Conservation (phyloP, 2,113 vertebrate genomes). For the Pygoscelis antarcticus region DNA sequence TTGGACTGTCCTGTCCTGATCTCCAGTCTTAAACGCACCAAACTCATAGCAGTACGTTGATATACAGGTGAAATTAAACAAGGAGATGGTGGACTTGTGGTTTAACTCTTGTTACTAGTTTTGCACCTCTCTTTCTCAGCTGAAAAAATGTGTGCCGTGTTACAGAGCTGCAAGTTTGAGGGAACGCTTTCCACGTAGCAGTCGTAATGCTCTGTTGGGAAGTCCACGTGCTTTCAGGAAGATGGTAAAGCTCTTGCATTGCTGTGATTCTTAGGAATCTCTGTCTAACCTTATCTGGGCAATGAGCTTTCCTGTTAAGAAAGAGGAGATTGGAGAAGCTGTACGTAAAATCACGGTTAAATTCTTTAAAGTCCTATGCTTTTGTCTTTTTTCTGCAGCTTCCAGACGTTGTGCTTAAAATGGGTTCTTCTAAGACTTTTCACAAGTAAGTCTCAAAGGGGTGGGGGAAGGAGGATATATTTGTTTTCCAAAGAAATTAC, state of each 20-base stretch:
- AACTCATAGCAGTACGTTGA: not conserved
- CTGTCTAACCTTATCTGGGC: not conserved
- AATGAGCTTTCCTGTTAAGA: not conserved
- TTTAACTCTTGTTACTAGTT: not conserved
- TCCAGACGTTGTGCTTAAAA: not conserved
- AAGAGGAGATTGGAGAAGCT: not conserved
- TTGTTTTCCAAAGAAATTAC: not conserved
- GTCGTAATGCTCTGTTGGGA: not conserved
- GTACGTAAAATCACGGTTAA: not conserved
- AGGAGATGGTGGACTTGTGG: not conserved
- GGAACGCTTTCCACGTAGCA: not conserved
- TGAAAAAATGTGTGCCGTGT: rapidly evolving
- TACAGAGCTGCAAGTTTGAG: not conserved
- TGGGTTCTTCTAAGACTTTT: not conserved
- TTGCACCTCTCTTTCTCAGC: not conserved
- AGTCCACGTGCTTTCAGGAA: not conserved
- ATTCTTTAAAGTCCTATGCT: not conserved
- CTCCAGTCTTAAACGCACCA: not conserved
- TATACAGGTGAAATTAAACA: not conserved
- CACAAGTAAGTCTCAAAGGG: not conserved
- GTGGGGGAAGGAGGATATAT: not conserved
- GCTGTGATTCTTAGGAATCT: not conserved
- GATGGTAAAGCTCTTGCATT: not conserved
- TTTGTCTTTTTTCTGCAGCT: not conserved
- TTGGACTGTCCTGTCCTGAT: not conserved